Conservation (phyloP, 1,140 invertebrate species). For the Sweltsa coloradensis region DNA sequence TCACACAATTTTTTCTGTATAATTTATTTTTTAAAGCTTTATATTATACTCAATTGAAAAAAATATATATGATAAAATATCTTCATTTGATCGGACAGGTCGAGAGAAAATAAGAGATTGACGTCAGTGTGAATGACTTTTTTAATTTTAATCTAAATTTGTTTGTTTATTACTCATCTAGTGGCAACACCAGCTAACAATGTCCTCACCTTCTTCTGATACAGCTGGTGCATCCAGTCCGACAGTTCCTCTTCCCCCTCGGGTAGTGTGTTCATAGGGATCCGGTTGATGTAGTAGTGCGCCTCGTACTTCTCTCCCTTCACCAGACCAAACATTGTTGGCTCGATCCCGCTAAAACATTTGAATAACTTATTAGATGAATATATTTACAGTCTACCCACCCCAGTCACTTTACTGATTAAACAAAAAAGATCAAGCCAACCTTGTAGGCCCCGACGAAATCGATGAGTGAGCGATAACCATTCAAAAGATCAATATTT, state of each 20-base stretch:
- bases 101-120: constrained; percentile 15
- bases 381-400: background rate
- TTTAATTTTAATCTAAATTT: constrained; percentile 3
- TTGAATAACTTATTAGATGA: constrained; percentile 8
- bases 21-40: background rate
- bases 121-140: background rate
- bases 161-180: constrained; percentile 2
- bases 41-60: background rate
- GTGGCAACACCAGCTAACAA: constrained; percentile 5
- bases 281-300: constrained; percentile 69
- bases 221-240: constrained; percentile 70
- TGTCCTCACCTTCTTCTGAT: constrained; percentile 58
- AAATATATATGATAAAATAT: background rate
- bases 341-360: constrained; percentile 31
- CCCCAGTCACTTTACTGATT: background rate
- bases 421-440: background rate
- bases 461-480: background rate
- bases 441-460: background rate
- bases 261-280: constrained; percentile 69
- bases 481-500: background rate
- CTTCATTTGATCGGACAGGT: background rate
- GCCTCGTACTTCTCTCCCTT: constrained; percentile 59
- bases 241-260: constrained; percentile 62
- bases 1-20: background rate
- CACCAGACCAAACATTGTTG: constrained; percentile 73